Percentiles rank a stretch among this genome's conserved stretches.
Conservation (phyloP, 2,113 vertebrate species). For the Pristiophorus japonicus region DNA sequence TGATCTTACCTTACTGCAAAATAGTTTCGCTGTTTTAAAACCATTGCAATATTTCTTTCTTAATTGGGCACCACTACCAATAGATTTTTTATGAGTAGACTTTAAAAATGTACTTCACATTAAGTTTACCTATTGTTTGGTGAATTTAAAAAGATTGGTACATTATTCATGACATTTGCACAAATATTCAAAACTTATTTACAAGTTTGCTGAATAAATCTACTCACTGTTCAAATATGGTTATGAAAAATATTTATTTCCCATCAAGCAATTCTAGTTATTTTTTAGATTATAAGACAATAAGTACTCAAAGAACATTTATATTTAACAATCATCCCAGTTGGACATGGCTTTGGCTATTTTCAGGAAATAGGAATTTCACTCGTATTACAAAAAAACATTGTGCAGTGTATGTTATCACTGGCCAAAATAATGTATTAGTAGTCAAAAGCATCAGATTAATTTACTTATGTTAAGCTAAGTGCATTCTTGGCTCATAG, state of each 20-base stretch:
- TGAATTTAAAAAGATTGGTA: neutral
- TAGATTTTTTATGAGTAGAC: neutral
- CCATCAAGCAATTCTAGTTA: neutral
- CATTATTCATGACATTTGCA: neutral
- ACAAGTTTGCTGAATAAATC: conserved; percentile 8
- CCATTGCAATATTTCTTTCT: neutral
- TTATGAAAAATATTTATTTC: conserved; percentile 17
- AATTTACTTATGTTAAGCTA: conserved; percentile 81
- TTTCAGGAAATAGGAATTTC: too few relatives aligned
- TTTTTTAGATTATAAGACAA: neutral
- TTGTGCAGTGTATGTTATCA: too few relatives aligned
- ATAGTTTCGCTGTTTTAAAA: neutral
- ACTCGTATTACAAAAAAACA: too few relatives aligned
- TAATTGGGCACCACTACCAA: neutral
- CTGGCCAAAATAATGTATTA: too few relatives aligned
- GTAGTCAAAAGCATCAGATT: conserved; percentile 79
- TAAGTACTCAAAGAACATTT: too few relatives aligned
- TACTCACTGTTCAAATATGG: neutral
- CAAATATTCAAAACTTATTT: neutral
- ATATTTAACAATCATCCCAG: too few relatives aligned
- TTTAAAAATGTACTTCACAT: neutral
- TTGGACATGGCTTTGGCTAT: too few relatives aligned
- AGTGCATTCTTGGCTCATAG: conserved; percentile 95
- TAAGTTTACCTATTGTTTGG: neutral
- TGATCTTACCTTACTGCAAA: neutral